Base-by-base conservation (phyloP, 2,888 invertebrate genomes). In the Limulus polyphemus region DNA sequence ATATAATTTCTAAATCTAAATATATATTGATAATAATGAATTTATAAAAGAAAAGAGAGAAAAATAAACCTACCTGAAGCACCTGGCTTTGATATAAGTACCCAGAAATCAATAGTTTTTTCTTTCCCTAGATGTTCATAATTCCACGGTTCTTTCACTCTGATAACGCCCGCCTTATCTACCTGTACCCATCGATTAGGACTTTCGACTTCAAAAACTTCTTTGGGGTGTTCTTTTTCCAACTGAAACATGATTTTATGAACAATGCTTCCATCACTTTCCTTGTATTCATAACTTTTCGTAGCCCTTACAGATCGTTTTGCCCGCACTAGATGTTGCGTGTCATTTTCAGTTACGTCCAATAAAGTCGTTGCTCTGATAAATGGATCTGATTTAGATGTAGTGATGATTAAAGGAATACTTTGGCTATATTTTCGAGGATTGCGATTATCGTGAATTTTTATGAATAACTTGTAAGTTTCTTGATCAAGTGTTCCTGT, bases 101-200 rank as follows among this genome's bases (percentile, higher is more conserved):
- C 92, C 91, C 92, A 92, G 77, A 93, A 93, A 78, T 93, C 92
- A 73, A 93, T 92, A 11, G 90, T 91, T 77, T 93, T 93, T 79
- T 92, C 92, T 1, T 90, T 89, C 47, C 91, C 92, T 57, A 93
- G 78, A 74, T 92, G 91, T 75, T 92, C 92, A 77, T 90, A 93
- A 82, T 93, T 91, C 93, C 92, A 93, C 83, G 90, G 90, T 84
- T 90, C 90, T 79, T 90, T 90, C 68, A 93, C 92, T 73, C 87
- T 84, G 73, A 93, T 91, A 63, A 90, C 87, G 71, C 92, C 93
- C 79, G 89, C 90, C 57, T 87, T 84, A 77, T 89, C 90, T 59
- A 93, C 91, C 57, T 87, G 88, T 63, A 93, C 91, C 92, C 92
- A 92, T 69, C 88, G 87, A 80, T 91, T 92, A 76, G 90, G 90